A percentile compares a stretch with the other conserved stretches of the same genome.
phyloP scores from a whole-genome alignment of 2,797 vertebrate species.

The Bucorvus abyssinicus region DNA sequence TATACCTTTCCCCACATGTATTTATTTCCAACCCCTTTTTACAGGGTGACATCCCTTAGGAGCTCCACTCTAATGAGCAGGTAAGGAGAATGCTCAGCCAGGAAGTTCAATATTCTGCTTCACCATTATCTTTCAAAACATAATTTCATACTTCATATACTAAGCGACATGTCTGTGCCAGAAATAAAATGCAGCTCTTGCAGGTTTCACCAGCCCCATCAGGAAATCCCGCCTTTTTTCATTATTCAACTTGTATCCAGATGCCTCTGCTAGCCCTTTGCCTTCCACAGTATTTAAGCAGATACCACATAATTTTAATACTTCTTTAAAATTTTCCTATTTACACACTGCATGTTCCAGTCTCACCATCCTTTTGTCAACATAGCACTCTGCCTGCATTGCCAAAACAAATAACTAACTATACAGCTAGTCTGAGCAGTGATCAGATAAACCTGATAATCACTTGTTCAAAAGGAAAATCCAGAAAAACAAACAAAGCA shows the following conservation, averaged over 20 bases:
- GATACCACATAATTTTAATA: background rate
- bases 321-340: background rate
- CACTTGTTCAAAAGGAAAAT: background rate
- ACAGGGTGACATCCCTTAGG: background rate
- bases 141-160: background rate
- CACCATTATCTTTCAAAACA: background rate
- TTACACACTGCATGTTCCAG: background rate
- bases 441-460: conserved; percentile 4
- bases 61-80: background rate
- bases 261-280: background rate
- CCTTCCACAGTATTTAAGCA: background rate
- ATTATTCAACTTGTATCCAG: background rate
- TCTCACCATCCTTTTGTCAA: background rate
- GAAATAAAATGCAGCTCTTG: background rate
- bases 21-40: background rate
- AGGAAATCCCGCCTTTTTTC: background rate
- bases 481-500: background rate
- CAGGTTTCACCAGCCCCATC: background rate
- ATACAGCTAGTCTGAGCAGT: background rate
- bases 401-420: conserved; percentile 14
- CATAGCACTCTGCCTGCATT: background rate
- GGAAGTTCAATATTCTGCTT: background rate
- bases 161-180: background rate
- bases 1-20: background rate
- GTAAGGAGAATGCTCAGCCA: background rate